Conservation (phyloP, 2,888 invertebrate species). For the Drosophila eohydei region DNA sequence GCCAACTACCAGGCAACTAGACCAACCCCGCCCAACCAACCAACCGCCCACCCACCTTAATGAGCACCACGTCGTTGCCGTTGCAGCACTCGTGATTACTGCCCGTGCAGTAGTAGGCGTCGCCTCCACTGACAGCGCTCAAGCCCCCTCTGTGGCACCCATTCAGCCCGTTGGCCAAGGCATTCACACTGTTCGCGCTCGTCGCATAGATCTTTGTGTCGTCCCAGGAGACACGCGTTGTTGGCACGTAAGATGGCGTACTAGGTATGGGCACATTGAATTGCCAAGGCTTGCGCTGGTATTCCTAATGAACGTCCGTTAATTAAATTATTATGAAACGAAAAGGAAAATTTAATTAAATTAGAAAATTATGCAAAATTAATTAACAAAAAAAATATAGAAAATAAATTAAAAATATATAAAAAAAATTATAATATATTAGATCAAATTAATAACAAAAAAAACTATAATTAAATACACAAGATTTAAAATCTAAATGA, state of each 20-base stretch:
- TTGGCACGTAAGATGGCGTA: constrained; percentile 83
- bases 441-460: too few species aligned
- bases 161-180: constrained; percentile 38
- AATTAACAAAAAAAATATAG: too few species aligned
- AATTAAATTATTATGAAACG: constrained; percentile 33
- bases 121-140: constrained; percentile 49
- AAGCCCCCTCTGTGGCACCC: constrained; percentile 38
- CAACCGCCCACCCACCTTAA: constrained; percentile 80
- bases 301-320: constrained; percentile 67
- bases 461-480: too few species aligned
- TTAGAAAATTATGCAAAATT: constrained; percentile 29
- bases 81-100: constrained; percentile 84
- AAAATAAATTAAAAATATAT: too few species aligned
- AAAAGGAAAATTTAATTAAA: constrained; percentile 25
- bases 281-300: constrained; percentile 82
- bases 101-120: constrained; percentile 83
- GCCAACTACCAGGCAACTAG: constrained; percentile 12
- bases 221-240: constrained; percentile 84
- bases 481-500: too few species aligned
- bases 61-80: constrained; percentile 85
- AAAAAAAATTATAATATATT: too few species aligned
- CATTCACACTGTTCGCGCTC: constrained; percentile 21
- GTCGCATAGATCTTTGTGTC: constrained; percentile 84
- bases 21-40: constrained; percentile 46
- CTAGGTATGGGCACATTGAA: constrained; percentile 82